A percentile compares a stretch with the other conserved stretches of the same genome.
phyloP scores from a whole-genome alignment of 2,797 vertebrate species.

The Hybognathus amarus region DNA sequence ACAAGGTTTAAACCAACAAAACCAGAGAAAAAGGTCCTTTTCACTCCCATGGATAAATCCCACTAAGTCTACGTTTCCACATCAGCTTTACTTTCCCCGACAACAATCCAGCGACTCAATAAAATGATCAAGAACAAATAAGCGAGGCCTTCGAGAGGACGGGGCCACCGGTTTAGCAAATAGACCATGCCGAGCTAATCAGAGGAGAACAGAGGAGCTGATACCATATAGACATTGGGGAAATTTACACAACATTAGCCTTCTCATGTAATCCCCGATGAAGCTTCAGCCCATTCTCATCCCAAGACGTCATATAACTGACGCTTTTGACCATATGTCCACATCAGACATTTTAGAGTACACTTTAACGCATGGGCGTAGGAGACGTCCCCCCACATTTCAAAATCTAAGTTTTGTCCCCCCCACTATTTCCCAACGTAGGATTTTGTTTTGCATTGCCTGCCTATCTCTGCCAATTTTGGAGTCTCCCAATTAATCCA shows the following conservation, averaged over 20 bases:
- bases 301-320: no score
- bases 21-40: conserved; percentile 81
- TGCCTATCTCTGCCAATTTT: no score
- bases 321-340: no score
- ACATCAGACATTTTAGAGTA: no score
- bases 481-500: no score
- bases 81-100: conserved; percentile 79
- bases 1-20: conserved; percentile 85
- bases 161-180: conserved; percentile 53
- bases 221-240: conserved; percentile 41
- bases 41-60: conserved; percentile 82
- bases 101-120: conserved; percentile 60
- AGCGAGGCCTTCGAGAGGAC: conserved; percentile 38
- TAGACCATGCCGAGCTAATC: conserved; percentile 55
- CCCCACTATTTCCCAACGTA: no score
- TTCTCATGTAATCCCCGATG: conserved; percentile 11
- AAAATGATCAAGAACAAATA: conserved; percentile 66
- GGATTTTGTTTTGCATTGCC: no score
- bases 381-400: no score
- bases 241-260: conserved; percentile 38
- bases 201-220: conserved; percentile 42
- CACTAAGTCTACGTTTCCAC: conserved; percentile 85
- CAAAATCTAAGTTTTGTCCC: no score
- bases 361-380: no score
- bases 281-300: background rate